phyloP scores from a whole-genome alignment of 2,888 invertebrate species.

The Xanthorhoe designata region DNA sequence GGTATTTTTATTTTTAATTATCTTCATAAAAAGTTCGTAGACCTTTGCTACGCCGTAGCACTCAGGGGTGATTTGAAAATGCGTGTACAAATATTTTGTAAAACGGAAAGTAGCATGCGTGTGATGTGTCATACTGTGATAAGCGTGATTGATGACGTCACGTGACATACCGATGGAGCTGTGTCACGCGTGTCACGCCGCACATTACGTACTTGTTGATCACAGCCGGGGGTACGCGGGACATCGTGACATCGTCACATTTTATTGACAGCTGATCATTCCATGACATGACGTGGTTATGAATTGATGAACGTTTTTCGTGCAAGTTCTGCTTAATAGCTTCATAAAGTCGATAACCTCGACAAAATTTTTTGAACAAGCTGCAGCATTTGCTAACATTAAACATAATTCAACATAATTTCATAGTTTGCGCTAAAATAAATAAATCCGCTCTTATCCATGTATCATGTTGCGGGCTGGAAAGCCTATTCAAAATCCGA shows the following conservation, averaged over 20 bases:
- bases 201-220: constrained; percentile 65
- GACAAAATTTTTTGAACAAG: too few species aligned
- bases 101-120: constrained; percentile 44
- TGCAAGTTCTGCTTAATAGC: background rate
- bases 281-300: constrained; percentile 9
- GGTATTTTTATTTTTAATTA: background rate
- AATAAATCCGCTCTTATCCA: too few species aligned
- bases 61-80: constrained; percentile 6
- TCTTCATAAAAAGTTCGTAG: constrained; percentile 16
- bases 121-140: constrained; percentile 56
- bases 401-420: too few species aligned
- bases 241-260: constrained; percentile 31
- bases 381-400: too few species aligned
- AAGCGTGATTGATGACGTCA: constrained; percentile 82
- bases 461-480: too few species aligned
- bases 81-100: constrained; percentile 35
- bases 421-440: too few species aligned
- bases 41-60: constrained; percentile 36
- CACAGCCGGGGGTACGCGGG: constrained; percentile 32
- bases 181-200: constrained; percentile 40
- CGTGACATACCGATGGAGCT: constrained; percentile 43
- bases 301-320: constrained; percentile 16
- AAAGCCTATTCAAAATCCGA: too few species aligned
- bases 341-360: background rate
- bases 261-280: constrained; percentile 41